phyloP scores from a whole-genome alignment of 2,113 vertebrate species.

The Nestor notabilis region DNA sequence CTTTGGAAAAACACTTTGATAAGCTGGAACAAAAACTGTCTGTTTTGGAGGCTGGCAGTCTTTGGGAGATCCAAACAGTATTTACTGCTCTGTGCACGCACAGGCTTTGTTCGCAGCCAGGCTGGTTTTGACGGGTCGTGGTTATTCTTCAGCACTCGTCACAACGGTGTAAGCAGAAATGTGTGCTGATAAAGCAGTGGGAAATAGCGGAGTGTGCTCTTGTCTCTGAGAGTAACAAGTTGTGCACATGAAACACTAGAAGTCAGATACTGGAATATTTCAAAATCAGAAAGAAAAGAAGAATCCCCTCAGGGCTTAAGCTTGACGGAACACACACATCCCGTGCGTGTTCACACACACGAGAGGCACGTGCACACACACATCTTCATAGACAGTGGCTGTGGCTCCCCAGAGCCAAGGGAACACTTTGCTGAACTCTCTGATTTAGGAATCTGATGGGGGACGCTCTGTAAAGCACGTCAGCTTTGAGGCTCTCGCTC shows the following conservation, averaged over 20 bases:
- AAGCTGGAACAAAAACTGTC: not conserved
- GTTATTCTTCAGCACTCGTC: not conserved
- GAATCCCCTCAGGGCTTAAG: not conserved
- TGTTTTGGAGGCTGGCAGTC: not conserved
- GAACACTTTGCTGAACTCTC: not conserved
- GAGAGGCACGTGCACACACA: fast-evolving
- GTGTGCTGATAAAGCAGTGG: not conserved
- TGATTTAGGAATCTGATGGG: fast-evolving
- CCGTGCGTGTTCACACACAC: fast-evolving
- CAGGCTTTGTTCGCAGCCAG: fast-evolving
- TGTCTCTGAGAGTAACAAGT: not conserved
- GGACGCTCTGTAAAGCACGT: fast-evolving
- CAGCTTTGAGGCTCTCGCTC: fast-evolving
- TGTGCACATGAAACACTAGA: fast-evolving
- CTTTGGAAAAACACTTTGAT: not conserved
- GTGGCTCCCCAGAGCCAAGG: not conserved
- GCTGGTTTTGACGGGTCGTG: not conserved
- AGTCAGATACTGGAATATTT: not conserved
- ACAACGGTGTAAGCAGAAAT: not conserved
- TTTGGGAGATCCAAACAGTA: not conserved
- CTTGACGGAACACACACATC: fast-evolving
- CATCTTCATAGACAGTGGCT: fast-evolving
- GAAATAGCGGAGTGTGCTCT: fast-evolving
- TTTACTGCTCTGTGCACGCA: not conserved
- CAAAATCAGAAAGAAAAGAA: not conserved